Conservation (phyloP, 2,113 vertebrate species). For the Paramormyrops kingsleyae region DNA sequence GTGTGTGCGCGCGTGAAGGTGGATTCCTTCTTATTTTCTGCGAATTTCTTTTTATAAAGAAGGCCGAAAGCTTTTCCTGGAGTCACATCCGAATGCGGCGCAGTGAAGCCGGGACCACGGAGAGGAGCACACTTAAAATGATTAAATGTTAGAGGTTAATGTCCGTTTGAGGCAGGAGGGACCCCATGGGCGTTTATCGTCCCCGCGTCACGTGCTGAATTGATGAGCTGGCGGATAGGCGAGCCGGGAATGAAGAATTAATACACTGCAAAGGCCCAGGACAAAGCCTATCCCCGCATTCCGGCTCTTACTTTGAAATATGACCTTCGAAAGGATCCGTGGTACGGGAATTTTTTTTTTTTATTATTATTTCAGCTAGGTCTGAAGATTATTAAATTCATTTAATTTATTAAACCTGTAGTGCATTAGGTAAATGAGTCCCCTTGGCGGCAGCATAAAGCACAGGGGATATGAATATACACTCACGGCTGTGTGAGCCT, state of each 20-base stretch:
- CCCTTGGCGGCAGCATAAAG: slow-evolving; percentile 42
- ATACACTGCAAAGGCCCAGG: background rate
- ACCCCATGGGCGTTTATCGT: background rate
- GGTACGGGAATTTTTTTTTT: slow-evolving; percentile 31
- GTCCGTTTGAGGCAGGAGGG: background rate
- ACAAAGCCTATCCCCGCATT: background rate
- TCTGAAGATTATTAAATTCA: slow-evolving; percentile 54
- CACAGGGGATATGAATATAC: slow-evolving; percentile 34
- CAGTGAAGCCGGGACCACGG: too few relatives aligned
- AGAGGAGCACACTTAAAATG: slow-evolving; percentile 9
- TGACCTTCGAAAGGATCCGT: slow-evolving; percentile 35
- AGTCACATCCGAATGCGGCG: too few relatives aligned
- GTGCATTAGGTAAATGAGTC: slow-evolving; percentile 54
- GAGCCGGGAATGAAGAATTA: slow-evolving; percentile 26
- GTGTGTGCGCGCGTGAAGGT: background rate
- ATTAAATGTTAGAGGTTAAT: slow-evolving; percentile 19
- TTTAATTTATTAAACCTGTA: slow-evolving; percentile 59
- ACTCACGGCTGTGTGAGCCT: slow-evolving; percentile 32
- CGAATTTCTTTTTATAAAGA: background rate
- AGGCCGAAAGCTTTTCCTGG: background rate
- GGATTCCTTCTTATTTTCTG: background rate
- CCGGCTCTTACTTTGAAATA: slow-evolving; percentile 45
- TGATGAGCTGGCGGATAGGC: slow-evolving; percentile 39
- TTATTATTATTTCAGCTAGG: slow-evolving; percentile 35
- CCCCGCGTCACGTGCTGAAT: slow-evolving; percentile 34